Evolutionary conservation across 2,888 invertebrate genomes (phyloP), one percentile per base, ranked within the genome.

Genomic region (Poecilus cupreus): DNA sequence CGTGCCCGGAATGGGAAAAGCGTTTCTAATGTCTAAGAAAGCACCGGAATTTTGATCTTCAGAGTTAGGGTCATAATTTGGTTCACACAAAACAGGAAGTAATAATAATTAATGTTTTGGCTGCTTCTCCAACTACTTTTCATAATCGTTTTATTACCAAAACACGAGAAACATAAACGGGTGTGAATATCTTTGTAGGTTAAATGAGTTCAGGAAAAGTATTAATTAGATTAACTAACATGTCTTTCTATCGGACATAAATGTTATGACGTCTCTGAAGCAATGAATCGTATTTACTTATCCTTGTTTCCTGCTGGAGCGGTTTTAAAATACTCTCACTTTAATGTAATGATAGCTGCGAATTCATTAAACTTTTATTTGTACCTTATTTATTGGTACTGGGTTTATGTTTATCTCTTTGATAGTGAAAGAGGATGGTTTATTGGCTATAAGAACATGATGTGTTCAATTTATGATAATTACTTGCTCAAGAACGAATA

Each of bases 291-390:
- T 60, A 13, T 4, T 60, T 60, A 54, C 22, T 54, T 18, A 54
- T 54, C 22, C 1, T 26, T 24, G 60, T 24, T 60, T 60, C 60
- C 60, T 60, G 60, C 26, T 24, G 24, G 26, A 26, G 26, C 26
- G 26, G 60, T 60, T 60, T 54, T 60, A 60, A 60, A 60, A 60
- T 24, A 60, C 60, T 60, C 60, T 60, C 60, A 60, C 60, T 60
- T 60, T 24, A 26, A 60, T 26, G n/a, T 60, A 60, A 60, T 26
- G 26, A 24, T 60, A 26, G 60, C 13, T 24, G 60, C 60, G 6
- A 60, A 60, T 60, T 60, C 60, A 60, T 60, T 60, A 60, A 22
- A 60, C 13, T 60, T 60, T 60, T 60, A 60, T 18, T 20, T 54
- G 60, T 16, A 11, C 6, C 2, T 26, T 24, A 60, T 60, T 60